Conservation (phyloP, 1,140 invertebrate species). For the Cyphomyrmex costatus region DNA sequence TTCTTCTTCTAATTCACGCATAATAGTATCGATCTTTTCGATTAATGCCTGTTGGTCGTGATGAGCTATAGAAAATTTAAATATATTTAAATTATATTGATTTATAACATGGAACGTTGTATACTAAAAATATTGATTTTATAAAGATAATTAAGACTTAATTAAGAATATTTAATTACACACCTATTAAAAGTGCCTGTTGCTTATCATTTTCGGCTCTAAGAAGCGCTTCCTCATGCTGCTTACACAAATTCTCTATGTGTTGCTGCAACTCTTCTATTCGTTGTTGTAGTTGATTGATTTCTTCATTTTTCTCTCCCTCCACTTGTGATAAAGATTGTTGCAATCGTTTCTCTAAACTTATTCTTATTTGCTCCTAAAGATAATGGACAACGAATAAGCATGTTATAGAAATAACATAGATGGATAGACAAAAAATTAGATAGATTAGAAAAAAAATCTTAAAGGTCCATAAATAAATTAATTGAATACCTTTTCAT, state of each 20-base stretch:
- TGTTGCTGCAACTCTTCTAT: constrained; percentile 92
- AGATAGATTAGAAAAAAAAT: neutral
- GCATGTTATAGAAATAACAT: neutral
- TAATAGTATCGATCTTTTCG: constrained; percentile 91
- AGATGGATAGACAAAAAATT: too few relatives aligned
- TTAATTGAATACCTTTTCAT: constrained; percentile 89
- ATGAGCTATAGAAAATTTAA: constrained; percentile 88
- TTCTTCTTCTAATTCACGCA: constrained; percentile 91
- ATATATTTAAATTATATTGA: constrained; percentile 26
- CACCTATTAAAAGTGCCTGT: constrained; percentile 93
- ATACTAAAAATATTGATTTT: neutral
- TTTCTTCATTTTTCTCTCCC: constrained; percentile 92
- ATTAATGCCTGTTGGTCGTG: constrained; percentile 94
- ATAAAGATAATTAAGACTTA: neutral
- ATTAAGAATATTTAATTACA: constrained; percentile 51
- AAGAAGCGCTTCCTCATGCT: constrained; percentile 94
- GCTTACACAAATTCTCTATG: constrained; percentile 92
- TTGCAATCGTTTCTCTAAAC: constrained; percentile 92
- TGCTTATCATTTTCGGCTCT: constrained; percentile 96
- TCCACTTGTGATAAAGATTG: constrained; percentile 90
- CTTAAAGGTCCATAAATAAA: neutral
- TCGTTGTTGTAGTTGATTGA: constrained; percentile 90
- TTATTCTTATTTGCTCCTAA: constrained; percentile 89
- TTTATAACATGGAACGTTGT: neutral
- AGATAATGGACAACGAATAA: constrained; percentile 27